phyloP scores from a whole-genome alignment of 2,888 invertebrate species.

The Biston betularia region DNA sequence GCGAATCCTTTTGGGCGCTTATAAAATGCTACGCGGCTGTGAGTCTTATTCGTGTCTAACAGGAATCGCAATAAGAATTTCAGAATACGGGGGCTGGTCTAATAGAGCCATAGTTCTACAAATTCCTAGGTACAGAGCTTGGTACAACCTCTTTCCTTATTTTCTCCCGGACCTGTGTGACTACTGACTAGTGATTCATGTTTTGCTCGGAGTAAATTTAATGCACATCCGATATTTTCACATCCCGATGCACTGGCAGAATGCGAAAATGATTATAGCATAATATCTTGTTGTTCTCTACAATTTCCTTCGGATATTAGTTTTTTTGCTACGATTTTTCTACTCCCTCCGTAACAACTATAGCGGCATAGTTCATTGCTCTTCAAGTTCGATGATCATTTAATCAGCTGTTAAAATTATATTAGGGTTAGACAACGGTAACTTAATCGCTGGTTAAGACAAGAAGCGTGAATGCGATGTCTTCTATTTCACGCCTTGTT shows the following conservation, averaged over 20 bases:
- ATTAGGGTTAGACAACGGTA: slow-evolving; percentile 20
- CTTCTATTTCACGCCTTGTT: slow-evolving; percentile 29
- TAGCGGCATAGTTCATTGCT: slow-evolving; percentile 28
- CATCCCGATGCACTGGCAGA: slow-evolving; percentile 46
- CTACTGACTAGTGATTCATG: slow-evolving; percentile 20
- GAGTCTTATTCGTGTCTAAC: too few relatives aligned
- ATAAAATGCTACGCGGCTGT: too few relatives aligned
- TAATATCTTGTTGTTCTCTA: slow-evolving; percentile 34
- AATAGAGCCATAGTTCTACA: not conserved
- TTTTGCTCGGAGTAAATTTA: not conserved
- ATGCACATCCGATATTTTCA: slow-evolving; percentile 46
- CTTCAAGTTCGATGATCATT: slow-evolving; percentile 26
- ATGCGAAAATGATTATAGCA: slow-evolving; percentile 48
- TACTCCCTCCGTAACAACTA: slow-evolving; percentile 2
- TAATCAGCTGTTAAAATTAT: slow-evolving; percentile 28
- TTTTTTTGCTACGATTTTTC: slow-evolving; percentile 21
- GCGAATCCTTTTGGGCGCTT: too few relatives aligned
- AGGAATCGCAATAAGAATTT: too few relatives aligned
- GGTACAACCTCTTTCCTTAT: not conserved
- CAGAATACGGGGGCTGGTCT: too few relatives aligned
- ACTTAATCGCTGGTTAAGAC: slow-evolving; percentile 18
- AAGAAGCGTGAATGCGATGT: slow-evolving; percentile 21
- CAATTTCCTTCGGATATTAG: slow-evolving; percentile 45
- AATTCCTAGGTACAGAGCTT: not conserved
- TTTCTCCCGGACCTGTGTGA: slow-evolving; percentile 27